A percentile compares a stretch with the other conserved stretches of the same genome.
Conservation (phyloP, 2,797 vertebrate genomes). For the Sylvilagus floridanus region DNA sequence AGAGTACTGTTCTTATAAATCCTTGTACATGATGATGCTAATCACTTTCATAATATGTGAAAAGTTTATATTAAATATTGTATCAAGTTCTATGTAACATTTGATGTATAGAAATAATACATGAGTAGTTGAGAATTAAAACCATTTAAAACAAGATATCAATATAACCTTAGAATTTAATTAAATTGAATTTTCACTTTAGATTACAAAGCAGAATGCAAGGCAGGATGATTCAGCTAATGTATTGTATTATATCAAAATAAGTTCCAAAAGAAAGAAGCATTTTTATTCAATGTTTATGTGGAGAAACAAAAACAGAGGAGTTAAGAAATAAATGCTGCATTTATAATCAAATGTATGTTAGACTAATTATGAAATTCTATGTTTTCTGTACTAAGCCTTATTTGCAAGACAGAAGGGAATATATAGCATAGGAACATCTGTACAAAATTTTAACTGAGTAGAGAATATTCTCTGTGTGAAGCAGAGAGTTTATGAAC, state of each 20-base stretch:
- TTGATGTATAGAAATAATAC: background rate
- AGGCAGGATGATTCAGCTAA: background rate
- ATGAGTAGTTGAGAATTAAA: background rate
- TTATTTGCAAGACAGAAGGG: background rate
- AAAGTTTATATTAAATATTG: constrained; percentile 7
- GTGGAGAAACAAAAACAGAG: background rate
- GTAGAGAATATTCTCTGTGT: background rate
- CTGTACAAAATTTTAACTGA: background rate
- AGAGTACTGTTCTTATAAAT: background rate
- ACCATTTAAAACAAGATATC: background rate
- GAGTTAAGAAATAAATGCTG: background rate
- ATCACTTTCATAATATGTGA: background rate
- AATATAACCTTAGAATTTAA: background rate
- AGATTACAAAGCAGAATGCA: background rate
- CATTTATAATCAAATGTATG: background rate
- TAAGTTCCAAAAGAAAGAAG: background rate
- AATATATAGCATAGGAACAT: background rate
- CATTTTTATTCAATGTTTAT: background rate
- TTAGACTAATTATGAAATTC: background rate
- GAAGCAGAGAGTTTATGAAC: background rate
- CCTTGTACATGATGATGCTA: background rate
- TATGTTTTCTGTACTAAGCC: background rate
- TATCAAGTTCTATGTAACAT: background rate
- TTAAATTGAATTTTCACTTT: background rate
- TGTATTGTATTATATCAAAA: background rate